Percentiles rank a stretch among this genome's conserved stretches.
Conservation (phyloP, 53 echinoderm and acorn worm genomes). For the Crossaster papposus region DNA sequence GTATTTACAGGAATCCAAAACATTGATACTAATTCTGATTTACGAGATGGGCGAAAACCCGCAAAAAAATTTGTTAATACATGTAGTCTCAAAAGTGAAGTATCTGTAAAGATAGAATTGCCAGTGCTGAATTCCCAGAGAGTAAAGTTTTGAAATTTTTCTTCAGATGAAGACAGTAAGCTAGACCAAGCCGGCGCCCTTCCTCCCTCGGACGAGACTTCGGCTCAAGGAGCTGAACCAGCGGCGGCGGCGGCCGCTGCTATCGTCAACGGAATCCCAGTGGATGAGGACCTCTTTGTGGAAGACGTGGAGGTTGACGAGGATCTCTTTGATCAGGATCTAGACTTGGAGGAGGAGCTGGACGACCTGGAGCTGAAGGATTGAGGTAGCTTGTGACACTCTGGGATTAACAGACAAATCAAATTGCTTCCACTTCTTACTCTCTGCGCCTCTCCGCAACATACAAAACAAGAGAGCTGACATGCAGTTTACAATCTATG, state of each 20-base stretch:
- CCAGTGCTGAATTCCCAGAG: no score
- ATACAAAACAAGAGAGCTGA: no score
- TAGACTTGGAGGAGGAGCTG: conserved; percentile 87
- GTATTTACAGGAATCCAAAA: no score
- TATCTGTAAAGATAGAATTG: no score
- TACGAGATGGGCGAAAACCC: no score
- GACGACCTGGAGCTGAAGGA: conserved; percentile 82
- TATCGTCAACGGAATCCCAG: conserved; percentile 74
- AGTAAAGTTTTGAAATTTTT: background rate
- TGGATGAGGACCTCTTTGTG: conserved; percentile 65
- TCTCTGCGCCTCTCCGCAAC: background rate
- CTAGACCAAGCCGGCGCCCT: conserved; percentile 76
- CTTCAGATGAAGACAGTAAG: conserved; percentile 68
- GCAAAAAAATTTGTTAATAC: no score
- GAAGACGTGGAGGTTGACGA: conserved; percentile 94
- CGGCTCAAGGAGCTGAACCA: conserved; percentile 40
- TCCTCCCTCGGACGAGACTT: conserved; percentile 49
- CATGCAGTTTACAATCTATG: no score
- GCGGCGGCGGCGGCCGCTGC: conserved; percentile 58
- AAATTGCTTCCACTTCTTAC: background rate
- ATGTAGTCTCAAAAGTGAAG: no score
- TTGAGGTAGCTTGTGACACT: conserved; percentile 56
- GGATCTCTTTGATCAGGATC: conserved; percentile 90
- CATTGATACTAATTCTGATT: no score
- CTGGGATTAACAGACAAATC: background rate